These are phyloP conservation scores for Rousettus leschenaultii DNA, from an alignment of 2,113 vertebrate genomes.

Conservation along the genomic window DNA sequence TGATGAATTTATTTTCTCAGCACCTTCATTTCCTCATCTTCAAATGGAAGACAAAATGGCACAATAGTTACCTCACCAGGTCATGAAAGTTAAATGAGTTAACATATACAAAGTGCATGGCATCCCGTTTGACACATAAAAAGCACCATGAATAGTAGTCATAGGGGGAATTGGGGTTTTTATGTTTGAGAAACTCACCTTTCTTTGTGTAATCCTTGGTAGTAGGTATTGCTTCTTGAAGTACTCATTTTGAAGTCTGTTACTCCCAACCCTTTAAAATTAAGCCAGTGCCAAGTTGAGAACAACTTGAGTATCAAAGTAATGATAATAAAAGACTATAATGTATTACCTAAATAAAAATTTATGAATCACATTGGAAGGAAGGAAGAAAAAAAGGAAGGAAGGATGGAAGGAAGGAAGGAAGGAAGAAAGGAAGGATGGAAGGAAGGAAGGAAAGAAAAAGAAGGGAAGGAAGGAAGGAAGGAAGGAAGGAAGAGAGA, in stretches of 20 bases:
- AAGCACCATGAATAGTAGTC: background rate
- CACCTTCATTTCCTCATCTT: background rate
- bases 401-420: background rate
- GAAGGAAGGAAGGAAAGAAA: background rate
- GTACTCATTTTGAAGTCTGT: background rate
- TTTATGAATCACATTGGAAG: background rate
- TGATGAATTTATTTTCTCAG: background rate
- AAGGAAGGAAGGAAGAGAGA: background rate
- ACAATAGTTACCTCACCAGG: background rate
- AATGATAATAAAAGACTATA: background rate
- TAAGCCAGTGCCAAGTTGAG: background rate
- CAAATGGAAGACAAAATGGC: background rate
- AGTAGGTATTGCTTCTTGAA: background rate
- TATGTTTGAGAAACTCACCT: background rate
- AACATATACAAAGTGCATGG: background rate
- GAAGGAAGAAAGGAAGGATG: background rate
- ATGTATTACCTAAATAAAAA: background rate
- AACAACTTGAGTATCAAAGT: background rate
- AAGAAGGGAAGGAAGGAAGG: background rate
- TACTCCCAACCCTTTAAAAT: constrained; percentile 1
- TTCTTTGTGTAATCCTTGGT: background rate
- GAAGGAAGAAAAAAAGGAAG: background rate
- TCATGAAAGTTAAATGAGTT: background rate
- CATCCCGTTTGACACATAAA: background rate
- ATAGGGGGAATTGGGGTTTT: background rate